Evolutionary conservation across 2,888 invertebrate genomes (phyloP), one percentile per base, ranked within the genome.

Genomic region (Carcina quercana): DNA sequence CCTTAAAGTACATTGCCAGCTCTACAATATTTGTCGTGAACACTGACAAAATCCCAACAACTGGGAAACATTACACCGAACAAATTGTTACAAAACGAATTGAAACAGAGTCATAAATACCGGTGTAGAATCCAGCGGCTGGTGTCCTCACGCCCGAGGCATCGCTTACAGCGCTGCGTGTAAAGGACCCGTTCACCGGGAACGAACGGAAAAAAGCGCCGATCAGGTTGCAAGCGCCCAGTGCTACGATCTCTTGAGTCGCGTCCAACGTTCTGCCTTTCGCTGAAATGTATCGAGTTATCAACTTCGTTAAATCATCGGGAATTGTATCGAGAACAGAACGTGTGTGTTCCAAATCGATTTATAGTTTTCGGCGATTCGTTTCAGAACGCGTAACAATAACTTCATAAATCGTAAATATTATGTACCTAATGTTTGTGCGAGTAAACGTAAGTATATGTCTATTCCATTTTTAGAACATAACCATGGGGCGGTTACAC

Each of bases 71-170:
- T 42, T 45, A 45, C 42, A 48, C 36, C 48, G 42, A 47, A 51
- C 47, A 53, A 57, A 59, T 50, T 58, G 57, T 45, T 45, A 50
- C 52, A 45, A 46, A 51, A 46, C 50, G 45, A 45, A 48, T 48
- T 37, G 21, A 20, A 22, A 25, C 17, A 17, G 13, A 25, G 31
- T 31, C 31, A 26, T 31, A 31, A 31, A 31, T 31, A 88, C 92
- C 89, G 30, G 91, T 91, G 53, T 90, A 89, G 40, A 92, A 75
- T 13, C 93, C 93, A 25, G 91, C 91, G 25, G 91, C 85, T 0
- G 93, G 91, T 3, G 92, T 92, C 45, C 85, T 86, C 0, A 93
- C 92, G 4, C 93, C 93, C 50, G 92, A 92, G 28, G 92, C 90
- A 42, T 92, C 90, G 71, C 91, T 93, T 21, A 94, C 92, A 38